These are phyloP conservation scores for Sebastolobus alascanus DNA, from an alignment of 2,797 vertebrate genomes.

Conservation along the genomic window DNA sequence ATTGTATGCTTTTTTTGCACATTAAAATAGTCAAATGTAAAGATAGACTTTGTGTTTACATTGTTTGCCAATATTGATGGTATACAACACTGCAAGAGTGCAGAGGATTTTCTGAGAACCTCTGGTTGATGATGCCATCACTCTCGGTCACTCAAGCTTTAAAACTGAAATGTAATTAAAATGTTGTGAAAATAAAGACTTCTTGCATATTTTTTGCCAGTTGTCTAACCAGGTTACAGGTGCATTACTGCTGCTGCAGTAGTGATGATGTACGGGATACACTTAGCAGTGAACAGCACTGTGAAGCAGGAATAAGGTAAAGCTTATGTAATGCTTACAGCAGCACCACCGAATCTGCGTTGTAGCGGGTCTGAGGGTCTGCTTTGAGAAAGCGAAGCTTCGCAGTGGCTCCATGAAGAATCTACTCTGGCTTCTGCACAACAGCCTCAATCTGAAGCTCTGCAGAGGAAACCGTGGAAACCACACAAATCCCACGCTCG, in stretches of 20 bases:
- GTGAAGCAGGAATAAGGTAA: background rate
- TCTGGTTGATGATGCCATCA: background rate
- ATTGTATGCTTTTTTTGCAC: background rate
- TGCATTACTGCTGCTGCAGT: background rate
- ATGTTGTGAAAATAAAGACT: background rate
- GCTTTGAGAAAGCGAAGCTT: background rate
- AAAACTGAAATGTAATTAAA: background rate
- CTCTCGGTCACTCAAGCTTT: background rate
- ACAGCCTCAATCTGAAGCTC: conserved; percentile 45
- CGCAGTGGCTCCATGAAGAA: background rate
- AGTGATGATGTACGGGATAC: background rate
- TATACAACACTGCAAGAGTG: too few relatives aligned
- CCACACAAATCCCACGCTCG: conserved; percentile 58
- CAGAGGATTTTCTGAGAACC: too few relatives aligned
- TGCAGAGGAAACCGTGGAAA: conserved; percentile 54
- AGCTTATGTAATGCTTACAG: background rate
- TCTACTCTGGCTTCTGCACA: conserved; percentile 23
- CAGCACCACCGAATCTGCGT: background rate
- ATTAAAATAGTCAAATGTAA: background rate
- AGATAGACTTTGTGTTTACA: background rate
- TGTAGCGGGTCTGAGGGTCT: background rate
- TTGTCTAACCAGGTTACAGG: background rate
- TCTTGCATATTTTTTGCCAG: background rate
- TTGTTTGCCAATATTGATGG: background rate
- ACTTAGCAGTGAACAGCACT: background rate